Base-by-base conservation (phyloP, 2,113 vertebrate species). In the Laticauda laticaudata region DNA sequence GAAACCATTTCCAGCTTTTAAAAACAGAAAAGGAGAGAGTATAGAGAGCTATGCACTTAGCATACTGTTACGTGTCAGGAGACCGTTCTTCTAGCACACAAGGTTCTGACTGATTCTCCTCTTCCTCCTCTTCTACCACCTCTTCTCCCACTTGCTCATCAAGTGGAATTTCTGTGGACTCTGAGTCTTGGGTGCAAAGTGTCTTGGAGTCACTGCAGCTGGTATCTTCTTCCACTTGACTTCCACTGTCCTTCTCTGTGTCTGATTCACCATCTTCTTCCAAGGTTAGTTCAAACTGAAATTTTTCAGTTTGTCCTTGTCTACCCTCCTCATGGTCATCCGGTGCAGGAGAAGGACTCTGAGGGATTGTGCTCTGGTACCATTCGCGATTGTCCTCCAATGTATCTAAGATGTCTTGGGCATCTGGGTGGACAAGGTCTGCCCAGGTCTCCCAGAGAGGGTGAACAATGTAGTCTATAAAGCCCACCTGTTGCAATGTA, bases 311-410 rank as follows among this genome's bases (percentile, higher is more conserved):
- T 93, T 98, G 98, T 18, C 98, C 98, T 93, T 98, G 98, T 55
- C 98, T 98, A 93, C 98, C 98, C 26, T 99, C 99, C 91, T 99
- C 98, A n/a, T 98, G 98, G 90, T 99, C 98, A 75, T 99, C 99
- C 56, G 98, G 97, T 0, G 98, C 97, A 29, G 99, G 99, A 89
- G 99, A 99, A 10, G 99, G 99, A 97, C 99, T 99, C 95, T 99
- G 99, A 93, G 99, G 99, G 96, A 99, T 99, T 98, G 99, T 99
- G 98, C 99, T 99, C 98, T 99, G 99, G 97, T 99, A 99, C 99
- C 99, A 99, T 96, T 99, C 99, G 95, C 99, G 98, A 97, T 99
- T 99, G 98, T 99, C 99, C 96, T 99, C 99, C 97, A 99, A 97
- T 15, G 98, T 99, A 97, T 99, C 99, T 96, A 99, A 97, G 96